phyloP scores from a whole-genome alignment of 2,888 invertebrate species.

The Drosophila cognata region DNA sequence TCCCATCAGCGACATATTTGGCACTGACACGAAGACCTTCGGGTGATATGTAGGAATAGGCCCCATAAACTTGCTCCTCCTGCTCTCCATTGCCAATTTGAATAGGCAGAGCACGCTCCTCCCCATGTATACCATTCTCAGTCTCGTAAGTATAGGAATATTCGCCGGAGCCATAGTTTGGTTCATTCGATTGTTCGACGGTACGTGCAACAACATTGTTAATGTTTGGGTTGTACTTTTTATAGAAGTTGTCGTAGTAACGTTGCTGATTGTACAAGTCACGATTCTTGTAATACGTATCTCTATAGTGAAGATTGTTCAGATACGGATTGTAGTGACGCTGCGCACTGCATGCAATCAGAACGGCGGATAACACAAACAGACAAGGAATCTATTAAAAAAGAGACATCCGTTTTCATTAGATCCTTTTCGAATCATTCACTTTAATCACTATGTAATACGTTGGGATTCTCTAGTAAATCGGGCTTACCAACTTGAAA shows the following conservation, averaged over 20 bases:
- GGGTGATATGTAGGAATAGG: conserved; percentile 81
- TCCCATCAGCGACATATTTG: conserved; percentile 80
- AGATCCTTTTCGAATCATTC: background rate
- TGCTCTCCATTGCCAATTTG: conserved; percentile 59
- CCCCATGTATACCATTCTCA: conserved; percentile 82
- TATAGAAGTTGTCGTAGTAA: conserved; percentile 76
- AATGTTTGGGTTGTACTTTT: conserved; percentile 73
- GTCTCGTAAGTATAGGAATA: conserved; percentile 81
- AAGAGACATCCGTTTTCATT: background rate
- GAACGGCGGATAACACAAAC: conserved; percentile 41
- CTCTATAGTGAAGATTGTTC: conserved; percentile 67
- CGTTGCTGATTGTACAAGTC: conserved; percentile 71
- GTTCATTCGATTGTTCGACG: conserved; percentile 61
- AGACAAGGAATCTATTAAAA: conserved; percentile 46
- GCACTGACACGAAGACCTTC: conserved; percentile 82
- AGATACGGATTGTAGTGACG: conserved; percentile 64
- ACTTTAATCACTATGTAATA: background rate
- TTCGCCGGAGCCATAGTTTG: conserved; percentile 65
- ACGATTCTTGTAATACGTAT: conserved; percentile 71
- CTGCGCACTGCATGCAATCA: conserved; percentile 61
- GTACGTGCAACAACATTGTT: conserved; percentile 70
- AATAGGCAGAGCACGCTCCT: conserved; percentile 73
- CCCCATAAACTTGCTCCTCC: conserved; percentile 76
- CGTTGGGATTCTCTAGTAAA: background rate
- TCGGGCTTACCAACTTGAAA: conserved; percentile 62